Evolutionary conservation across 2,113 vertebrate species (phyloP).

Genomic region (Onychorhynchus coronatus): DNA sequence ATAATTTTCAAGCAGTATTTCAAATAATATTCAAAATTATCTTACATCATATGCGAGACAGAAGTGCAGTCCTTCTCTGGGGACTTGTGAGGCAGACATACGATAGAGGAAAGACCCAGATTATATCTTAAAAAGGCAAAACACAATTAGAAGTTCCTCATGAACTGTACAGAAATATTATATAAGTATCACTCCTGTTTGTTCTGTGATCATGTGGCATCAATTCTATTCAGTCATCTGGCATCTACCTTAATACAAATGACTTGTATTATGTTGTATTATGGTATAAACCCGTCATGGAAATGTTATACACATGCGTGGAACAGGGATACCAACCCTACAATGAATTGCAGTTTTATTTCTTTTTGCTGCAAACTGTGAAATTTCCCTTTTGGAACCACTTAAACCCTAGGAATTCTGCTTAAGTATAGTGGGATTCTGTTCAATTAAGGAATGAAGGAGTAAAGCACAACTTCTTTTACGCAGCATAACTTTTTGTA

Average conservation of each 20-base stretch:
- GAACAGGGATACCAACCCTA: neutral
- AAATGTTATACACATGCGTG: neutral
- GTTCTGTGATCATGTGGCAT: neutral
- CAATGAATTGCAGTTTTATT: neutral
- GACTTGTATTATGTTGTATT: neutral
- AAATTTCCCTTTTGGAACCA: neutral
- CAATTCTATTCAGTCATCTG: neutral
- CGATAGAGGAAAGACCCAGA: neutral
- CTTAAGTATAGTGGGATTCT: neutral
- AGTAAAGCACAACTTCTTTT: neutral
- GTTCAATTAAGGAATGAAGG: neutral
- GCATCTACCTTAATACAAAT: too few species aligned
- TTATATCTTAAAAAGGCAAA: neutral
- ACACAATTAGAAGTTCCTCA: neutral
- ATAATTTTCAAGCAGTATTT: neutral
- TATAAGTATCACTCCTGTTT: neutral
- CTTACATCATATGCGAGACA: neutral
- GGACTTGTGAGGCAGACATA: neutral
- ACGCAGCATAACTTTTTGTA: neutral
- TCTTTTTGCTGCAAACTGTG: neutral
- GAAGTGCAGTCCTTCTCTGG: neutral
- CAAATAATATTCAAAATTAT: neutral
- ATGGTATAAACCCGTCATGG: neutral
- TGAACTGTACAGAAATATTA: neutral
- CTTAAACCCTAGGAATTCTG: neutral